Conservation (phyloP, 2,113 vertebrate genomes). For the Tragelaphus imberbis region DNA sequence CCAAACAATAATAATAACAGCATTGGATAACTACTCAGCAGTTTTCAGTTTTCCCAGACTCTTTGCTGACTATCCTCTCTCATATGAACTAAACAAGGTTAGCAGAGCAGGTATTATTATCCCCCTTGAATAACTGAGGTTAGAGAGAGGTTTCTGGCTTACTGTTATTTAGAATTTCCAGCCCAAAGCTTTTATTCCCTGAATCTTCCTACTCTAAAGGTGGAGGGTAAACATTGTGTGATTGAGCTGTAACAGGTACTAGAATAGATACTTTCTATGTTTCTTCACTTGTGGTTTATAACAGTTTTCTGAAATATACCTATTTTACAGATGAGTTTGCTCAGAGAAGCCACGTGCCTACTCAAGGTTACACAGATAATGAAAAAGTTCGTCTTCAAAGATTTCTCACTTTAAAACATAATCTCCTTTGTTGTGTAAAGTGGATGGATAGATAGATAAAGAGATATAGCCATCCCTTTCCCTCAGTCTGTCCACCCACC, state of each 20-base stretch:
- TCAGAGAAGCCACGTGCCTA: not conserved
- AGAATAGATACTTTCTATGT: not conserved
- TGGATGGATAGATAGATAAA: not conserved
- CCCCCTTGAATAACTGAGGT: not conserved
- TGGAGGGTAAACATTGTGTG: not conserved
- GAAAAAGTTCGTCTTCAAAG: not conserved
- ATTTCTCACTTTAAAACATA: not conserved
- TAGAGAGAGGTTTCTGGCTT: not conserved
- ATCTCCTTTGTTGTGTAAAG: not conserved
- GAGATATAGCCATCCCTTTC: not conserved
- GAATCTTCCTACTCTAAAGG: not conserved
- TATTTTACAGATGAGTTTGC: not conserved
- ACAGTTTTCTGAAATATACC: not conserved
- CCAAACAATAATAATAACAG: not conserved
- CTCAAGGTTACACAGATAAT: not conserved
- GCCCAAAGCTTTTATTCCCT: not conserved
- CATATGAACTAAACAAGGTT: not conserved
- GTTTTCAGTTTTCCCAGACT: slow-evolving; percentile 23
- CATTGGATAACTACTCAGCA: not conserved
- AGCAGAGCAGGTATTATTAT: not conserved
- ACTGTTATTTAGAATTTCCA: not conserved
- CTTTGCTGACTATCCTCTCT: not conserved
- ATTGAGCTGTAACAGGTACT: not conserved
- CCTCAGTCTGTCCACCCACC: not conserved
- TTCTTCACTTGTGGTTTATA: not conserved